Conservation (phyloP, 1,140 invertebrate genomes). For the Pogonognathellus flavescens region DNA sequence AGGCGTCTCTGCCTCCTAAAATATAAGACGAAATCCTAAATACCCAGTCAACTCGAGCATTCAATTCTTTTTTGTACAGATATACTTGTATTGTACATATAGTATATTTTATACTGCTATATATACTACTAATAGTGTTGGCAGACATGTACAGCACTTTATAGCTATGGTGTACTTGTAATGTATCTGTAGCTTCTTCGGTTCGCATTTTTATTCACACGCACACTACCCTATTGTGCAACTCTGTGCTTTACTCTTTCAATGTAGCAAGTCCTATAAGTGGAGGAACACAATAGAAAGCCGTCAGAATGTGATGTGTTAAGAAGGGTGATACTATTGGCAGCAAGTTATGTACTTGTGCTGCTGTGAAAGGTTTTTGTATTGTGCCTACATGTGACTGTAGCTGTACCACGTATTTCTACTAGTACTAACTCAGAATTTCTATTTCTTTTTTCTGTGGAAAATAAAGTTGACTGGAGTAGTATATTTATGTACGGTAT, state of each 20-base stretch:
- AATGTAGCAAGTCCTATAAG: too few relatives aligned
- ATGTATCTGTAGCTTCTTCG: too few relatives aligned
- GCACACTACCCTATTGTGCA: too few relatives aligned
- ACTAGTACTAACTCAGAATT: neutral
- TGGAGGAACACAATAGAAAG: too few relatives aligned
- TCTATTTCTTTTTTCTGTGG: neutral
- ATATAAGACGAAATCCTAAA: neutral
- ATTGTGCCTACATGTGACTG: neutral
- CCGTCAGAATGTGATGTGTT: neutral
- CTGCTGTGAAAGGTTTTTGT: too few relatives aligned
- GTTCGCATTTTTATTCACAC: too few relatives aligned
- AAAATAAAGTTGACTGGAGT: neutral
- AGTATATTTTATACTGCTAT: neutral
- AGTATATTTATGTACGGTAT: neutral
- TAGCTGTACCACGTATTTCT: neutral
- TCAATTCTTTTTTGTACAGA: neutral
- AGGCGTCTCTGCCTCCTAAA: neutral
- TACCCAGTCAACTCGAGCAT: neutral
- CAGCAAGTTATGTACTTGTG: slow-evolving; percentile 8
- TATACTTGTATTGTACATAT: neutral
- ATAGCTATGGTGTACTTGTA: too few relatives aligned
- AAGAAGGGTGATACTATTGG: neutral
- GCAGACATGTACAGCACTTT: too few relatives aligned
- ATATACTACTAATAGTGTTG: too few relatives aligned
- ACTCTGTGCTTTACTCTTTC: too few relatives aligned